Percentiles rank a stretch among this genome's conserved stretches.
Conservation (phyloP, 2,113 vertebrate genomes). For the Prinia subflava region DNA sequence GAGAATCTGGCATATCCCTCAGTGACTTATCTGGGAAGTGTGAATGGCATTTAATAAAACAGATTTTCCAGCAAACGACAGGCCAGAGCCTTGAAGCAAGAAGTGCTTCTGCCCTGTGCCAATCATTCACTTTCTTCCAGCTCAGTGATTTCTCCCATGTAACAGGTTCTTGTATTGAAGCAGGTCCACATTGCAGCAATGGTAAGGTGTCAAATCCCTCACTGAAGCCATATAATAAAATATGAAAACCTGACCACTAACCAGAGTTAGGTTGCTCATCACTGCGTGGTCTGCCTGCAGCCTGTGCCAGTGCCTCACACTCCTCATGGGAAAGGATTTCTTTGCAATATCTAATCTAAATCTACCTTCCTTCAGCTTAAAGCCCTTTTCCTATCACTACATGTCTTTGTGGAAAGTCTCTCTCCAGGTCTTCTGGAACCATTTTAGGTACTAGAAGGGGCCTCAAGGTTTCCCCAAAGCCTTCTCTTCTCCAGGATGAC, state of each 20-base stretch:
- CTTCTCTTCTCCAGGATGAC: not conserved
- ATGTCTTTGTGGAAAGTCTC: not conserved
- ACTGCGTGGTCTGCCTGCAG: not conserved
- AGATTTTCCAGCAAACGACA: constrained; percentile 51
- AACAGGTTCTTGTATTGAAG: constrained; percentile 31
- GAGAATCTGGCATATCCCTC: constrained; percentile 46
- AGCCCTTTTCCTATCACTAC: not conserved
- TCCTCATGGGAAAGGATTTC: not conserved
- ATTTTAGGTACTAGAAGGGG: not conserved
- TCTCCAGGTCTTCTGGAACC: not conserved
- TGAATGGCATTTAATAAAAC: constrained; percentile 71
- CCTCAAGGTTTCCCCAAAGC: not conserved
- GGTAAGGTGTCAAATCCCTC: not conserved
- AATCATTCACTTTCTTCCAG: constrained; percentile 55
- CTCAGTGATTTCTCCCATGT: constrained; percentile 17
- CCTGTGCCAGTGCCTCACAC: not conserved
- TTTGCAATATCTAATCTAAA: not conserved
- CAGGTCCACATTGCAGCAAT: not conserved
- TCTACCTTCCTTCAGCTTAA: not conserved
- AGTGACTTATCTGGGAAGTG: constrained; percentile 46
- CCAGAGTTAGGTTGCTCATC: not conserved
- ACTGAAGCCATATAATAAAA: not conserved
- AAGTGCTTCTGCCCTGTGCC: constrained; percentile 54
- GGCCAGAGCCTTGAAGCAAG: constrained; percentile 62
- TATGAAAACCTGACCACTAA: not conserved